Evolutionary conservation across 2,888 invertebrate genomes (phyloP).

Genomic region (Euproctis similis): DNA sequence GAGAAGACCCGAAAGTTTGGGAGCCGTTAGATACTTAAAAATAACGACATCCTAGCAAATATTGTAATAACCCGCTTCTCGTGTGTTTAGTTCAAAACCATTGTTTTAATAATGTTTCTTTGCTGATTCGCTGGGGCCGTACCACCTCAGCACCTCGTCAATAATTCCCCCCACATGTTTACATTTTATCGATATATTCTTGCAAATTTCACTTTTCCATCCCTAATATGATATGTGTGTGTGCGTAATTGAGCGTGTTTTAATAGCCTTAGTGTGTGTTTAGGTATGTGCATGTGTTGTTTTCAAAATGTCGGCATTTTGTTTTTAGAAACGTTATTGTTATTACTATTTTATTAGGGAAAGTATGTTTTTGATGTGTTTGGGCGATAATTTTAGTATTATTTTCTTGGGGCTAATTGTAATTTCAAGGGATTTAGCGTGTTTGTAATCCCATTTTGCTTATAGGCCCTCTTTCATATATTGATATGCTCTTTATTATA

Average conservation of each 20-base stretch:
- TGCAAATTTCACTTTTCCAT: conserved; percentile 44
- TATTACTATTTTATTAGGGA: conserved; percentile 23
- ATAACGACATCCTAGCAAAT: conserved; percentile 74
- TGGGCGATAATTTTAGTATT: conserved; percentile 13
- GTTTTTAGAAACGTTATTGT: conserved; percentile 33
- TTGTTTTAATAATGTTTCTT: conserved; percentile 58
- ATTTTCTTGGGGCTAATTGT: conserved; percentile 7
- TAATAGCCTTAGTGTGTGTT: conserved; percentile 46
- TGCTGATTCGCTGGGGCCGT: conserved; percentile 40
- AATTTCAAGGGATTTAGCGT: conserved; percentile 1
- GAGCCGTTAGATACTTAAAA: conserved; percentile 70
- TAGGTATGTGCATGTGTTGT: conserved; percentile 41
- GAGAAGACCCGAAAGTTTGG: conserved; percentile 50
- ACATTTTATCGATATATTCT: conserved; percentile 53
- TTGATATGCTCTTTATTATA: too few relatives aligned
- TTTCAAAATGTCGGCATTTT: conserved; percentile 34
- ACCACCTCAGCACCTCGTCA: conserved; percentile 32
- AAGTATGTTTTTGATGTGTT: conserved; percentile 22
- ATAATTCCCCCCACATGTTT: conserved; percentile 43
- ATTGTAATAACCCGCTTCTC: conserved; percentile 61
- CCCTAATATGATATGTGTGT: conserved; percentile 51
- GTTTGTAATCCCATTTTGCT: neutral
- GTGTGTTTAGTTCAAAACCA: conserved; percentile 43
- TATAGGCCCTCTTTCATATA: too few relatives aligned
- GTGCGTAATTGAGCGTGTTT: conserved; percentile 40